Percentiles rank a stretch among this genome's conserved stretches.
Conservation (phyloP, 2,797 vertebrate genomes). For the Poeciliopsis turneri region DNA sequence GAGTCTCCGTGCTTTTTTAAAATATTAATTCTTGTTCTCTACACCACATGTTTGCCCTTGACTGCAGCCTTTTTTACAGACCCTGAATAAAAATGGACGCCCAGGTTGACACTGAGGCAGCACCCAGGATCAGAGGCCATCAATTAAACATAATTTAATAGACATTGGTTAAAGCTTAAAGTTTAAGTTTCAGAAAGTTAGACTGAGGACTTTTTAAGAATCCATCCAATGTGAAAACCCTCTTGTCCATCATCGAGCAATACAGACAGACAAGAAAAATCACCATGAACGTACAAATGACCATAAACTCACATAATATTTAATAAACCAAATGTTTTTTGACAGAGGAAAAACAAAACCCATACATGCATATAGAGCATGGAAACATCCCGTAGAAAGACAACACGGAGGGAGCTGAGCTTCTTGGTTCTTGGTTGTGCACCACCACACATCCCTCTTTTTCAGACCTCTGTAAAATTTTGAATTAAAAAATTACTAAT, state of each 20-base stretch:
- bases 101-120: constrained; percentile 57
- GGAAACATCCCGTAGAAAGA: no score
- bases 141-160: constrained; percentile 24
- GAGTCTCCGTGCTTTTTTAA: constrained; percentile 41
- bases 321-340: neutral
- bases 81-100: constrained; percentile 57
- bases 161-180: neutral
- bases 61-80: constrained; percentile 46
- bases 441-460: neutral
- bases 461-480: neutral
- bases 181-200: neutral
- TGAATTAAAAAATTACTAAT: neutral
- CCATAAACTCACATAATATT: neutral
- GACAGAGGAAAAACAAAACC: neutral
- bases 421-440: neutral
- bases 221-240: neutral
- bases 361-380: neutral
- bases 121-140: constrained; percentile 61
- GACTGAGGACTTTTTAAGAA: neutral
- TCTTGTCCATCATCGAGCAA: neutral
- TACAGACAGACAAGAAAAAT: neutral
- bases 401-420: no score
- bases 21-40: constrained; percentile 51
- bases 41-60: constrained; percentile 63
- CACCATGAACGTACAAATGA: neutral